Percentiles rank a stretch among this genome's conserved stretches.
These are phyloP conservation scores for Cochlearius cochlearius DNA, from an alignment of 2,113 vertebrate genomes.

Conservation along the genomic window DNA sequence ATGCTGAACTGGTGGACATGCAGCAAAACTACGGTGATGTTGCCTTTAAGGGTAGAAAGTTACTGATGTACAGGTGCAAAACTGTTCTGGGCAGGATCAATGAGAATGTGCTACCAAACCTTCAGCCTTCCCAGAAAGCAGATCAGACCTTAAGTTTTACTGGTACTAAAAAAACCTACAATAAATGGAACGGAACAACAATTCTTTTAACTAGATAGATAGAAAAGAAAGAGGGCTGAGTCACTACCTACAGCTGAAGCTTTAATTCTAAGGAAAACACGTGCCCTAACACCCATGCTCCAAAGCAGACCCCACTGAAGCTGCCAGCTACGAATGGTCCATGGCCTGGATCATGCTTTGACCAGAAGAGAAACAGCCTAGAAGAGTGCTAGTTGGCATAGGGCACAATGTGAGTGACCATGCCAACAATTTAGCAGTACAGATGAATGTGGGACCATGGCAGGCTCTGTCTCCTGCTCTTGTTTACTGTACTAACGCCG, in stretches of 20 bases:
- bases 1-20: not conserved
- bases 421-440: not conserved
- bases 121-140: not conserved
- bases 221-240: not conserved
- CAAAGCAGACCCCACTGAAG: not conserved
- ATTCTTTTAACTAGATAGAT: not conserved
- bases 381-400: not conserved
- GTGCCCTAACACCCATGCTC: not conserved
- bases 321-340: fast-evolving
- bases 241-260: not conserved
- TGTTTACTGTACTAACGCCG: not conserved
- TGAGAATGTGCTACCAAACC: not conserved
- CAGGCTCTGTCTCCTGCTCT: not conserved
- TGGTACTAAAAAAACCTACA: not conserved
- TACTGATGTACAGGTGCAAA: not conserved
- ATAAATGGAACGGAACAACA: not conserved
- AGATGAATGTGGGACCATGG: not conserved
- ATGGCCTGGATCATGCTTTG: not conserved
- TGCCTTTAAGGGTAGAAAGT: not conserved
- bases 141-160: not conserved
- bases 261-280: not conserved
- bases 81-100: not conserved
- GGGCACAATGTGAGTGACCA: not conserved
- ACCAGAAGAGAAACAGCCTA: not conserved
- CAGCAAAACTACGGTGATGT: not conserved